Percentiles rank a stretch among this genome's conserved stretches.
Conservation (phyloP, 2,888 invertebrate species). For the Empis livida region DNA sequence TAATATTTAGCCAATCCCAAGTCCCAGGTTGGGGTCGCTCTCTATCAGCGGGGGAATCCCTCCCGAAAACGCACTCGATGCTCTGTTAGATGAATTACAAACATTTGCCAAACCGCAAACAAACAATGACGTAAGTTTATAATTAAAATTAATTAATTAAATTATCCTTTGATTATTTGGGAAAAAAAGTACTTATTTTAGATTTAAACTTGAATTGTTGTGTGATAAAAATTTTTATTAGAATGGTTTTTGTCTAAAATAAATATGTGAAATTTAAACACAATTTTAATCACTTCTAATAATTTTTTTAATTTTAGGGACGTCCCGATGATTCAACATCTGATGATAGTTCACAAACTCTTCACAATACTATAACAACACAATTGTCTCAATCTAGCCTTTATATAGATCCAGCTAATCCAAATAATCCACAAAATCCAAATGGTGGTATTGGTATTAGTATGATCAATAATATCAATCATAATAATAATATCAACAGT, state of each 20-base stretch:
- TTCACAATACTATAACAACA: conserved; percentile 35
- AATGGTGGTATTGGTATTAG: background rate
- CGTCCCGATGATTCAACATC: conserved; percentile 36
- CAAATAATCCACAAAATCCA: background rate
- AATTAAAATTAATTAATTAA: too few species aligned
- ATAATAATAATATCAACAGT: conserved; percentile 25
- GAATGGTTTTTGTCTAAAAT: too few species aligned
- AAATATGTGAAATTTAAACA: too few species aligned
- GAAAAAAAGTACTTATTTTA: too few species aligned
- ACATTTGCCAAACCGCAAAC: conserved; percentile 65
- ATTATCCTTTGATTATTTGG: too few species aligned
- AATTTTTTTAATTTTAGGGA: conserved; percentile 17
- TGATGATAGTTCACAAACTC: conserved; percentile 35
- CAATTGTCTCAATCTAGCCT: conserved; percentile 35
- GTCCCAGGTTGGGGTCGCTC: conserved; percentile 48
- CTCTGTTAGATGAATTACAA: conserved; percentile 86
- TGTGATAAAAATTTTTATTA: too few species aligned
- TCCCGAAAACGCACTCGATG: conserved; percentile 94
- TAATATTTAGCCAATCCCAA: conserved; percentile 42
- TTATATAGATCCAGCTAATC: conserved; percentile 22
- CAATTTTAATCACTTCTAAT: background rate
- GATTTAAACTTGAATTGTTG: too few species aligned
- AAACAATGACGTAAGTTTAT: conserved; percentile 24
- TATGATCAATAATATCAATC: conserved; percentile 9
- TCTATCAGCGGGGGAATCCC: conserved; percentile 42